These are phyloP conservation scores for Epinephelus lanceolatus DNA, from an alignment of 2,113 vertebrate species.

Conservation along the genomic window DNA sequence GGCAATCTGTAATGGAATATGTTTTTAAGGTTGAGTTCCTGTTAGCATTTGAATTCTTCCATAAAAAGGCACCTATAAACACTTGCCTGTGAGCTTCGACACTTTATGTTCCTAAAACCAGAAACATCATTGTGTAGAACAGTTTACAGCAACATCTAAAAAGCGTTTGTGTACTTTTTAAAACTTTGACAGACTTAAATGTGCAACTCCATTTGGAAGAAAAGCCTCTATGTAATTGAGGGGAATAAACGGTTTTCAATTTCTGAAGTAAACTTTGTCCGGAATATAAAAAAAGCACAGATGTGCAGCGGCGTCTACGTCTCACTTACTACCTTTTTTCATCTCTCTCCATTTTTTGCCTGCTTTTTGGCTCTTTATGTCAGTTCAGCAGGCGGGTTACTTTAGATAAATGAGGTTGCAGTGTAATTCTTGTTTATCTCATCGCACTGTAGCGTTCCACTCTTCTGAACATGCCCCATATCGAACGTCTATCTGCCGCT, in stretches of 20 bases:
- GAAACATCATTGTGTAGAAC: background rate
- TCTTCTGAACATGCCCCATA: constrained; percentile 48
- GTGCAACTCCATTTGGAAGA: background rate
- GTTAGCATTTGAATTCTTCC: background rate
- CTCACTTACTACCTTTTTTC: constrained; percentile 23
- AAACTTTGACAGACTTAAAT: background rate
- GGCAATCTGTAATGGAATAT: no score
- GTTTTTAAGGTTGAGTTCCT: background rate
- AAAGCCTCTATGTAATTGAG: background rate
- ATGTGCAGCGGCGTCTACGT: constrained; percentile 4
- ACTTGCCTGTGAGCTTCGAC: no score
- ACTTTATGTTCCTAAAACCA: background rate
- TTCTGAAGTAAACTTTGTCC: background rate
- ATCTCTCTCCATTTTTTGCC: background rate
- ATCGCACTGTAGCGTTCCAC: constrained; percentile 19
- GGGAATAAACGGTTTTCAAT: constrained; percentile 22
- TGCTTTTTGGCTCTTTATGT: constrained; percentile 38
- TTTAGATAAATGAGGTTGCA: constrained; percentile 57
- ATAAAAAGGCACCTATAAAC: background rate
- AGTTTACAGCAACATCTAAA: background rate
- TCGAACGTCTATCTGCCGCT: constrained; percentile 58
- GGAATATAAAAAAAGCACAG: background rate
- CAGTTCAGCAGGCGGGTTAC: constrained; percentile 33
- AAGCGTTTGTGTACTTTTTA: background rate
- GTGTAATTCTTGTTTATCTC: constrained; percentile 60